These are phyloP conservation scores for Pachyseris speciosa DNA, from an alignment of 64 coral and sea anemone genomes.

Conservation along the genomic window DNA sequence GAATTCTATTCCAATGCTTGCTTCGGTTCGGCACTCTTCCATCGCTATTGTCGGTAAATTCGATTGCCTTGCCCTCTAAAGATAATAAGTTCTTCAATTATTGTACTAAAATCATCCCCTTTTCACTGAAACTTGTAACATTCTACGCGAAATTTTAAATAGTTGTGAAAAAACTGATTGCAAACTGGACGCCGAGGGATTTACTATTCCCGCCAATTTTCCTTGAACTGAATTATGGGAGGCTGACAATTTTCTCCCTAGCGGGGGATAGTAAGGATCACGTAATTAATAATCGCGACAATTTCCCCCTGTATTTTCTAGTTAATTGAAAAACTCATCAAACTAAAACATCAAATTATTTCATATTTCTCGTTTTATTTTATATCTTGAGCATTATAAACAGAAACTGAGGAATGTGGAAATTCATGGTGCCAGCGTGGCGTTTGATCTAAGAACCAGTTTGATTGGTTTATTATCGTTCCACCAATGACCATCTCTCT, in stretches of 20 bases:
- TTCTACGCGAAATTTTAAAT: not conserved
- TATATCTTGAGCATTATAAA: too few relatives aligned
- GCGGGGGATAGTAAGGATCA: not conserved
- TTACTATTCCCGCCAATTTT: constrained; percentile 61
- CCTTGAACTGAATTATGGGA: constrained; percentile 13
- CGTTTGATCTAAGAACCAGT: constrained; percentile 33
- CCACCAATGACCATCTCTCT: constrained; percentile 41
- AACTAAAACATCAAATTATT: too few relatives aligned
- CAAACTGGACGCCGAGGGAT: constrained; percentile 27
- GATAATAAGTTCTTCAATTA: not conserved
- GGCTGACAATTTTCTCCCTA: not conserved
- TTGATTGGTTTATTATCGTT: constrained; percentile 46
- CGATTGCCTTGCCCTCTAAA: not conserved
- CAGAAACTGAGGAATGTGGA: too few relatives aligned
- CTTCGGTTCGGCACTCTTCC: constrained; percentile 66
- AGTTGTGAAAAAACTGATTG: not conserved
- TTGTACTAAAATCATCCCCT: not conserved
- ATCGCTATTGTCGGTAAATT: not conserved
- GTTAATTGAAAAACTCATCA: too few relatives aligned
- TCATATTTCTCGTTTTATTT: too few relatives aligned
- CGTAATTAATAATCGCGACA: not conserved
- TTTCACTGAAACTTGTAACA: not conserved
- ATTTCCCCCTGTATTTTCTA: too few relatives aligned
- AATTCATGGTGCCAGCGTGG: constrained; percentile 84
- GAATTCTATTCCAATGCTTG: constrained; percentile 78